Percentiles rank a stretch among this genome's conserved stretches.
Conservation (phyloP, 35 echinoderm and acorn worm species). For the Apostichopus californicus region DNA sequence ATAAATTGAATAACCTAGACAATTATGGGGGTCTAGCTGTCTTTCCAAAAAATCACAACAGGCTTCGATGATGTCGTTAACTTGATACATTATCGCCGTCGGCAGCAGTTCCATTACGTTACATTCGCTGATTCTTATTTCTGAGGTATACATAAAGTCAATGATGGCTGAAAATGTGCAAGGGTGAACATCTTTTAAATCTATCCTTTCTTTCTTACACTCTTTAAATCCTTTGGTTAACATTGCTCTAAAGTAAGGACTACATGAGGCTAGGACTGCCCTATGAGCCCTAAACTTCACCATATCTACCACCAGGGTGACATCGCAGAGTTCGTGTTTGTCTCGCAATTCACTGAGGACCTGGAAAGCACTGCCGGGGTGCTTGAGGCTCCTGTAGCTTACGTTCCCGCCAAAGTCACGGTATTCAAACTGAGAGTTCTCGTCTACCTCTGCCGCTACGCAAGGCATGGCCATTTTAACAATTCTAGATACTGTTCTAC, state of each 20-base stretch:
- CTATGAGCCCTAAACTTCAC: conserved; percentile 86
- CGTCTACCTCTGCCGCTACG: neutral
- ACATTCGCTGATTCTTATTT: conserved; percentile 79
- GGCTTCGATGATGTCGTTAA: conserved; percentile 80
- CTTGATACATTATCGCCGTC: conserved; percentile 92
- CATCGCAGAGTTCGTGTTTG: conserved; percentile 78
- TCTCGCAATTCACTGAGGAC: conserved; percentile 85
- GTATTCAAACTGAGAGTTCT: conserved; percentile 31
- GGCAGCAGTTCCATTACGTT: conserved; percentile 86
- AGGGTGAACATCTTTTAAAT: conserved; percentile 90
- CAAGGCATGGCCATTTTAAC: conserved; percentile 52
- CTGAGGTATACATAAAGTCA: conserved; percentile 93
- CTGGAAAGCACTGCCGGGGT: conserved; percentile 77
- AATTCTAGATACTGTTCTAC: conserved; percentile 45
- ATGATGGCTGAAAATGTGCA: conserved; percentile 87
- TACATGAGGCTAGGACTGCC: conserved; percentile 86
- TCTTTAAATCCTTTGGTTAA: conserved; percentile 91
- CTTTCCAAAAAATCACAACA: conserved; percentile 89
- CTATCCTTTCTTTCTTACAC: conserved; percentile 79
- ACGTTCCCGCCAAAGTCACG: conserved; percentile 58
- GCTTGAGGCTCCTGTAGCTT: conserved; percentile 71
- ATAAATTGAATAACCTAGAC: conserved; percentile 88
- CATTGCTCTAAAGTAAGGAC: conserved; percentile 96
- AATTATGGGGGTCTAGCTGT: conserved; percentile 92
- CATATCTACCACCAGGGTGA: conserved; percentile 81